Percentiles rank a stretch among this genome's conserved stretches.
Evolutionary conservation across 2,888 invertebrate genomes (phyloP).

Genomic region (Stramonita haemastoma): DNA sequence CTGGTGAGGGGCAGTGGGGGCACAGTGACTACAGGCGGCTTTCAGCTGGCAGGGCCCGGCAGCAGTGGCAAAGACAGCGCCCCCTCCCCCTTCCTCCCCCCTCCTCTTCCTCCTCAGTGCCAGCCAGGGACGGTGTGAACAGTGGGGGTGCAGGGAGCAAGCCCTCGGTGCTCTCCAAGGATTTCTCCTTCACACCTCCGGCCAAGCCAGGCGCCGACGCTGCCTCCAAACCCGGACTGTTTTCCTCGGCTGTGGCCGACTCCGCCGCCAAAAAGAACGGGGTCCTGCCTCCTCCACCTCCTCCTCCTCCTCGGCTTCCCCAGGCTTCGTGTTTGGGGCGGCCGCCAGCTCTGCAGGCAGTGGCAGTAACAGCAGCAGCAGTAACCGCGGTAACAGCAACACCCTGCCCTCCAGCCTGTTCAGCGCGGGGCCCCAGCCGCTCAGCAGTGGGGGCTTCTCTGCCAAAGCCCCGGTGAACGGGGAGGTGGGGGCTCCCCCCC

Average conservation of each 20-base stretch:
- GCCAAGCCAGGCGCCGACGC: neutral
- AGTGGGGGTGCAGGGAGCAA: neutral
- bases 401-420: neutral
- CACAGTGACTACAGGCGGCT: conserved; percentile 13
- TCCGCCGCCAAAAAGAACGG: neutral
- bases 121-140: neutral
- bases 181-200: neutral
- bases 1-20: neutral
- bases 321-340: conserved; percentile 25
- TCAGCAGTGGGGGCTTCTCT: neutral
- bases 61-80: neutral
- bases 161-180: neutral
- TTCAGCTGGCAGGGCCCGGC: neutral
- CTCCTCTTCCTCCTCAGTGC: neutral
- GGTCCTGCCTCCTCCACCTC: neutral
- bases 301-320: neutral
- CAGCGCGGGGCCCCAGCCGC: conserved; percentile 12
- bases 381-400: too few species aligned
- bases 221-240: neutral
- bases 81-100: neutral
- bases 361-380: too few species aligned
- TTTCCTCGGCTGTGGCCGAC: neutral
- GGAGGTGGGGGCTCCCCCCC: conserved; percentile 4
- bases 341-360: neutral
- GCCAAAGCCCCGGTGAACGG: conserved; percentile 34